Base-by-base conservation (phyloP, 2,797 vertebrate species). In the Petrocephalus sullivani region DNA sequence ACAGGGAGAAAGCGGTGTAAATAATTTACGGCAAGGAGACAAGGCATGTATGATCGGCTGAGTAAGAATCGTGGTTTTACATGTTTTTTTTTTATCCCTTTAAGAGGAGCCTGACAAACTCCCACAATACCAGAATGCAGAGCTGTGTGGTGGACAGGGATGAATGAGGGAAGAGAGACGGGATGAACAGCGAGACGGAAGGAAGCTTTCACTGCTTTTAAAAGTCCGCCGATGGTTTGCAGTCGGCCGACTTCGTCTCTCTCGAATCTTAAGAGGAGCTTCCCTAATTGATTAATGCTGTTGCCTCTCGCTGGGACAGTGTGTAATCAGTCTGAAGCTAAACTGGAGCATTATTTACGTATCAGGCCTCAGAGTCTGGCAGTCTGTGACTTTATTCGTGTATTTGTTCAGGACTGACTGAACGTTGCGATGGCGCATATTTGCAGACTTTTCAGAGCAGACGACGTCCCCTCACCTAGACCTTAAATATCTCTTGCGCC, bases 251-350 rank as follows among this genome's bases (percentile, higher is more conserved):
- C 64, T 94, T 93, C 91, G 92, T 94, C 93, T 94, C 92, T 93
- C 93, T 94, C 93, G 92, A 91, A 94, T 93, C 92, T 93, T 78
- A 93, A 94, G 94, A 94, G 95, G 93, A 94, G 93, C 91, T 92
- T 91, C 91, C 92, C 94, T 95, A 95, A 95, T 95, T 95, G 95
- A 95, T 95, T 94, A 94, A 95, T 95, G 94, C 93, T 94, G 95
- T 93, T 78, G 91, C 94, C 88, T 95, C 93, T 95, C 92, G 92
- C 93, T 94, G 91, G 90, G 90, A 91, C 88, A 87, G 89, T 89
- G 87, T 88, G 78, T 87, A 87, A 92, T 75, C 86, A 75, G 86
- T 93, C 92, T 93, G 91, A 92, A 93, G 93, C 93, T 92, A 92
- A 94, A 93, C 92, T 90, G 90, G 91, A 93, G 89, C 37, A 8